Evolutionary conservation across 2,888 invertebrate species (phyloP).

Genomic region (Archips crataeganus): DNA sequence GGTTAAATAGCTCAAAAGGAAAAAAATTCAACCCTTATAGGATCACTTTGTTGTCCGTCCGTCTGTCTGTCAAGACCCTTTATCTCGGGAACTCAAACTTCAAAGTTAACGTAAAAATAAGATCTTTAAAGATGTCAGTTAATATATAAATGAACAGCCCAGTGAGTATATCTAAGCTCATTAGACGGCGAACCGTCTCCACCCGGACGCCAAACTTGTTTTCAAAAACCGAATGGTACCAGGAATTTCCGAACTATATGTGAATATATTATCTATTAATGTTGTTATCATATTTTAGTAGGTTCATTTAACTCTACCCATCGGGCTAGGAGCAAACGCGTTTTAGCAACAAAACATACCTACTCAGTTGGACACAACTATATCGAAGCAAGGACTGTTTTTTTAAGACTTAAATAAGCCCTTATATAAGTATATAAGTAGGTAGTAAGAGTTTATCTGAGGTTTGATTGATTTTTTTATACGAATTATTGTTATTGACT

Average conservation of each 20-base stretch:
- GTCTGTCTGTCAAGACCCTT: no score
- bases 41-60: no score
- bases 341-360: neutral
- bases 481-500: no score
- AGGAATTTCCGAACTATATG: constrained; percentile 30
- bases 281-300: constrained; percentile 13
- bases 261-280: constrained; percentile 38
- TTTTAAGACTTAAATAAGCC: neutral
- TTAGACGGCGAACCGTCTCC: constrained; percentile 2
- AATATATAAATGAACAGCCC: neutral
- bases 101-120: no score
- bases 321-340: neutral
- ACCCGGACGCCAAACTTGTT: constrained; percentile 41
- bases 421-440: no score
- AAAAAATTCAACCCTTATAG: no score
- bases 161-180: neutral
- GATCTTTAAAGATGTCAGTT: no score
- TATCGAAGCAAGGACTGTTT: neutral
- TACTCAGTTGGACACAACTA: neutral
- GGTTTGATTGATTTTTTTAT: no score
- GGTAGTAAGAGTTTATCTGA: no score
- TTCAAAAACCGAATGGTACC: constrained; percentile 20
- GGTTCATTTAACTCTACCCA: constrained; percentile 25
- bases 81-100: no score
- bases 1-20: no score